A percentile compares a stretch with the other conserved stretches of the same genome.
Evolutionary conservation across 1,140 invertebrate genomes (phyloP).

Genomic region (Polypedilum vanderplanki): DNA sequence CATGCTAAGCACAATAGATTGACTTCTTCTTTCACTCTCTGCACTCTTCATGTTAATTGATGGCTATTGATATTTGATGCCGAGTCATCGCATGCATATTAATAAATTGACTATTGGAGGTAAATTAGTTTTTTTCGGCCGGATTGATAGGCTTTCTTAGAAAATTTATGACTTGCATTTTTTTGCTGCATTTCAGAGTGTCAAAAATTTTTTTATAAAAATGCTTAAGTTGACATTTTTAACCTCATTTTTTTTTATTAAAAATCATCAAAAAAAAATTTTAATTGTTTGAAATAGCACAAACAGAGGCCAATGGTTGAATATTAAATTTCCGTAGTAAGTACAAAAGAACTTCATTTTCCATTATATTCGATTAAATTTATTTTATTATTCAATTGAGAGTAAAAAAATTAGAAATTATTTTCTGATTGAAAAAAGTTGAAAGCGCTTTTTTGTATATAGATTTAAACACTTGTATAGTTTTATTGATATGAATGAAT

Average conservation of each 20-base stretch:
- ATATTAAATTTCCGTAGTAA: conserved; percentile 14
- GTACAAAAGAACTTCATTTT: conserved; percentile 23
- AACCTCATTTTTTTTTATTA: not conserved
- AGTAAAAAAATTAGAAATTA: too few relatives aligned
- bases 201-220: not conserved
- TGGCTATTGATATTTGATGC: not conserved
- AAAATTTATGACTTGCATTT: not conserved
- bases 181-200: not conserved
- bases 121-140: not conserved
- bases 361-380: conserved; percentile 9
- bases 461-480: too few relatives aligned
- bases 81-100: not conserved
- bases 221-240: not conserved
- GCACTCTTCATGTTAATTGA: not conserved
- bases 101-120: not conserved
- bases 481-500: too few relatives aligned
- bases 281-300: not conserved
- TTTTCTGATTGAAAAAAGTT: too few relatives aligned
- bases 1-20: not conserved
- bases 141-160: not conserved
- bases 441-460: too few relatives aligned
- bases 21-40: not conserved
- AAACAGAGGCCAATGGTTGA: conserved; percentile 1
- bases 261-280: not conserved
- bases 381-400: conserved; percentile 23